These are phyloP conservation scores for Beroe ovata DNA, from an alignment of 37 sponge, comb jelly and placozoan genomes.

Conservation along the genomic window DNA sequence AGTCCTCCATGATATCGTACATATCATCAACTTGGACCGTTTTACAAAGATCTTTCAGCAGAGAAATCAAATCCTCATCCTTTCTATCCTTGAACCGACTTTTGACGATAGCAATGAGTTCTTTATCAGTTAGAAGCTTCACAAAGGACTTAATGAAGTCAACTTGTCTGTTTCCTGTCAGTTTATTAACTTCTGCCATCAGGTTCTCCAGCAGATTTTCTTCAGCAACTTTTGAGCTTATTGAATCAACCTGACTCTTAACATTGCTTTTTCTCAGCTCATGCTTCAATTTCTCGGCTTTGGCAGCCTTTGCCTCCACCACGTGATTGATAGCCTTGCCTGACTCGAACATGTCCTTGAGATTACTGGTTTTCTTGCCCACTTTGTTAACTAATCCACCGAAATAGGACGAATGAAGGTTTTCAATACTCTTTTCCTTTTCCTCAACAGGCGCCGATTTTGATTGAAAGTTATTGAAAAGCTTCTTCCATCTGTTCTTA, in stretches of 20 bases:
- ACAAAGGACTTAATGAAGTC: conserved; percentile 24
- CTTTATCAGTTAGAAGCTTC: not conserved
- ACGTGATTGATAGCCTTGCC: not conserved
- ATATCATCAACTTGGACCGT: not conserved
- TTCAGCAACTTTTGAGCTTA: not conserved
- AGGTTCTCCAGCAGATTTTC: conserved; percentile 7
- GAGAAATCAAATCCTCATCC: not conserved
- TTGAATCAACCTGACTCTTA: not conserved
- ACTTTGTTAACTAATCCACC: not conserved
- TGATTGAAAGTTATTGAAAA: not conserved
- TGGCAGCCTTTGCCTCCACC: not conserved
- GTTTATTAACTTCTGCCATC: not conserved
- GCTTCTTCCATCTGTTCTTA: not conserved
- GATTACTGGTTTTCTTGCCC: not conserved
- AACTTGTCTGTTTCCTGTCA: not conserved
- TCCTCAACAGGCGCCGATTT: not conserved
- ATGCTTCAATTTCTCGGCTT: conserved; percentile 33
- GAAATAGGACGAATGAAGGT: too few species aligned
- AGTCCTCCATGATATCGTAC: conserved; percentile 43
- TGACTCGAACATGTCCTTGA: conserved; percentile 28
- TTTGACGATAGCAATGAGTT: conserved; percentile 3
- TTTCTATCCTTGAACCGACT: not conserved
- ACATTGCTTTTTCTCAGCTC: not conserved
- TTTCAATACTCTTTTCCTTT: not conserved
- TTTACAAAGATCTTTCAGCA: conserved; percentile 19